Percentiles rank a stretch among this genome's conserved stretches.
Conservation (phyloP, 2,888 invertebrate genomes). For the Dynastes grantii region DNA sequence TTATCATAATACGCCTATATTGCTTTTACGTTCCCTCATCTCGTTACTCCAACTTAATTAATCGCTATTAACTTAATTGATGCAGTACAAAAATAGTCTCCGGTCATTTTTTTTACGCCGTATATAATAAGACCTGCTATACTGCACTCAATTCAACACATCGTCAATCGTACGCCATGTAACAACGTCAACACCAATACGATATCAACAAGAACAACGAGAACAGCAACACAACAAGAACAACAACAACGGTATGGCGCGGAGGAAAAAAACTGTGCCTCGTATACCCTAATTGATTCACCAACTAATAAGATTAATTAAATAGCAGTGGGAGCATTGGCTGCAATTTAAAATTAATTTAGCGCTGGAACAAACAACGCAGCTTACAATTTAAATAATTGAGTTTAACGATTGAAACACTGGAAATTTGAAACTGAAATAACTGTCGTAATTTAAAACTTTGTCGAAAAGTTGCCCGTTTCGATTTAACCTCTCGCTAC, state of each 20-base stretch:
- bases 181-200: conserved; percentile 1
- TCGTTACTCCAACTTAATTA: conserved; percentile 55
- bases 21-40: conserved; percentile 46
- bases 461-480: conserved; percentile 36
- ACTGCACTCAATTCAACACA: not conserved
- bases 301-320: conserved; percentile 47
- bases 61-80: conserved; percentile 57
- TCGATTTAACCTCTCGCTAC: conserved; percentile 30
- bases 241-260: not conserved
- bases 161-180: no score
- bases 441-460: conserved; percentile 49
- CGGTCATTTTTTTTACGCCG: conserved; percentile 5
- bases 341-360: conserved; percentile 46
- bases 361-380: conserved; percentile 42
- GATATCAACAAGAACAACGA: not conserved
- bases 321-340: conserved; percentile 28
- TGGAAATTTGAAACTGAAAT: conserved; percentile 46
- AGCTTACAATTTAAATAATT: conserved; percentile 48
- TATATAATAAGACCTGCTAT: not conserved
- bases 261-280: conserved; percentile 17
- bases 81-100: conserved; percentile 52
- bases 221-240: not conserved
- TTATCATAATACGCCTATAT: conserved; percentile 56
- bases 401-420: conserved; percentile 36
- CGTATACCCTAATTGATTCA: conserved; percentile 37